Base-by-base conservation (phyloP, 1,140 invertebrate species). In the Pseudoatta argentina region DNA sequence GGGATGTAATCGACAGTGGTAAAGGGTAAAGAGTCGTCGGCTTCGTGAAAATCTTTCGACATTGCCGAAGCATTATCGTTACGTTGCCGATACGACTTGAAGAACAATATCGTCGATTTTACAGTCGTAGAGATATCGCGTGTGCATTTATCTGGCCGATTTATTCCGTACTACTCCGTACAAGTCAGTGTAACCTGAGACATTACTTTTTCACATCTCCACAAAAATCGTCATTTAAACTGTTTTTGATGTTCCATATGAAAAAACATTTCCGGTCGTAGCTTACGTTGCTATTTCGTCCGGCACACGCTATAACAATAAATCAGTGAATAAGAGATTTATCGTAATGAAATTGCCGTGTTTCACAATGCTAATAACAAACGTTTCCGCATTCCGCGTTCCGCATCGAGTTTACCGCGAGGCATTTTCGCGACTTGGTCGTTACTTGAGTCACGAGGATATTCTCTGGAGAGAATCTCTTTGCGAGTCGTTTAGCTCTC, bases 31-130 rank as follows among this genome's bases (percentile, higher is more conserved):
- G 18, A 73, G 55, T 61, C 55, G 21, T 48, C 21, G 67, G 21
- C 21, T 51, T 59, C 18, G 71, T 30, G 55, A 83, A 51, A 73
- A 83, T 75, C 79, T 73, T 48, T 63, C 24, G 27, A 8, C 39
- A 75, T 83, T 48, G 63, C n/a, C 39, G 53, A 24, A 61, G 39
- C 39, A 18, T 82, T 82, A 82, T 73, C 79, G 79, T 51, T 75
- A 61, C 48, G 48, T 18, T 21, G 1, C n/a, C 79, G 39, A 61
- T 83, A 83, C 24, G 24, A 30, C 79, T 39, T 48, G 53, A 72
- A 48, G 79, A 61, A 61, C 67, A 73, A 73, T 61, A 83, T 63
- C 79, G 55, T 83, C 71, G 55, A 83, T 83, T 83, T 83, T 83
- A 83, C 59, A 27, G 30, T 75, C 71, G 55, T 73, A 18, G 39